These are phyloP conservation scores for Candoia aspera DNA, from an alignment of 2,113 vertebrate genomes.

Conservation along the genomic window DNA sequence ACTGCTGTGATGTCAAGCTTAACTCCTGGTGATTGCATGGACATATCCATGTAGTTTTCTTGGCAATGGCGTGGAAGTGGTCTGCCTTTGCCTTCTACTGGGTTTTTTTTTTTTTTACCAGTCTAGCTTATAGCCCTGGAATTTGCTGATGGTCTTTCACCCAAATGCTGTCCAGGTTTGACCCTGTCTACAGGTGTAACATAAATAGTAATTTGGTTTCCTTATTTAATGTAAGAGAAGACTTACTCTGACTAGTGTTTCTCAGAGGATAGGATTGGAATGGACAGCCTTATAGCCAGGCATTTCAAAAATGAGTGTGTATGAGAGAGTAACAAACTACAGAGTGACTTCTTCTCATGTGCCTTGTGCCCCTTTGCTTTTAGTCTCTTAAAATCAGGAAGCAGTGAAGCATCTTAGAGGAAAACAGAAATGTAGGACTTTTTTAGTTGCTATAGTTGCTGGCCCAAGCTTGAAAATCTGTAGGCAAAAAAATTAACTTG, in stretches of 20 bases:
- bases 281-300: not conserved
- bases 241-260: not conserved
- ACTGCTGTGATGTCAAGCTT: not conserved
- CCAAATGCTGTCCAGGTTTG: not conserved
- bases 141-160: not conserved
- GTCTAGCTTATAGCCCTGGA: not conserved
- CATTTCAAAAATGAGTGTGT: not conserved
- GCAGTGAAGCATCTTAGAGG: not conserved
- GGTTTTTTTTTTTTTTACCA: not conserved
- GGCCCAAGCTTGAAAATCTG: not conserved
- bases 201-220: not conserved
- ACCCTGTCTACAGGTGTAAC: not conserved
- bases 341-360: not conserved
- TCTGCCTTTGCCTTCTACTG: not conserved
- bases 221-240: not conserved
- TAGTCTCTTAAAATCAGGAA: not conserved
- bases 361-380: not conserved
- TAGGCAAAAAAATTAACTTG: not conserved
- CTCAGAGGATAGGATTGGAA: not conserved
- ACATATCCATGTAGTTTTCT: not conserved
- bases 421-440: not conserved
- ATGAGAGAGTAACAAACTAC: not conserved
- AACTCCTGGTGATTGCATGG: not conserved
- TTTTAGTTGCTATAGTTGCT: not conserved
- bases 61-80: not conserved